Base-by-base conservation (phyloP, 2,888 invertebrate genomes). In the Mystacides longicornis region DNA sequence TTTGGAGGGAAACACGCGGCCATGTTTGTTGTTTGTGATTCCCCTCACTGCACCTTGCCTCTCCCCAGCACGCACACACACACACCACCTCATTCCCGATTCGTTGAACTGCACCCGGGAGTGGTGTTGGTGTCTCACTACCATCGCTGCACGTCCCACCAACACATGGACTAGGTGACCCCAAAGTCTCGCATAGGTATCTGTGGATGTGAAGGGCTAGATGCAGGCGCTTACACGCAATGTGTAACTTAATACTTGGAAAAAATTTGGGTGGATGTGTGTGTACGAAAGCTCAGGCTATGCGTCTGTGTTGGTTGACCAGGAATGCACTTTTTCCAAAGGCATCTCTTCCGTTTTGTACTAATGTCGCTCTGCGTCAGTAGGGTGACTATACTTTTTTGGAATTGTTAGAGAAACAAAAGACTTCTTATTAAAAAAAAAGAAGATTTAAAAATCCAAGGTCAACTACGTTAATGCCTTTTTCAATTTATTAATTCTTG, bases 1-100 rank as follows among this genome's bases (percentile, higher is more conserved):
- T 58, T 58, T 58, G 58, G 58, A 58, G 58, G 58, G 58, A 58
- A 58, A 58, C 57, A 55, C 55, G 58, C 58, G 52, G 56, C 45
- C 14, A 4, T 50, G 54, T 58, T 58, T 49, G 52, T 51, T 52
- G 56, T 56, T 31, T 46, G 20, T 49, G 22, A 37, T 23, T 31
- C 56, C 48, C 56, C 55, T 47, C 46, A n/a, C n/a, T n/a, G n/a
- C n/a, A 33, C 52, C 20, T 14, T 33, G 20, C 48, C 21, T 16
- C 54, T 31, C 49, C 19, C 50, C 18, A 27, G 43, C 14, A 46
- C 43, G 22, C 9, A 45, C 52, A 21, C 48, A 22, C 4, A 46
- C 14, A 5, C 14, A 16, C 37, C 37, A 37, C n/a, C 37, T n/a
- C n/a, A 14, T 14, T 37, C 37, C 37, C 37, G 37, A 37, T 14